Percentiles rank a stretch among this genome's conserved stretches.
Conservation (phyloP, 2,113 vertebrate species). For the Aix galericulata region DNA sequence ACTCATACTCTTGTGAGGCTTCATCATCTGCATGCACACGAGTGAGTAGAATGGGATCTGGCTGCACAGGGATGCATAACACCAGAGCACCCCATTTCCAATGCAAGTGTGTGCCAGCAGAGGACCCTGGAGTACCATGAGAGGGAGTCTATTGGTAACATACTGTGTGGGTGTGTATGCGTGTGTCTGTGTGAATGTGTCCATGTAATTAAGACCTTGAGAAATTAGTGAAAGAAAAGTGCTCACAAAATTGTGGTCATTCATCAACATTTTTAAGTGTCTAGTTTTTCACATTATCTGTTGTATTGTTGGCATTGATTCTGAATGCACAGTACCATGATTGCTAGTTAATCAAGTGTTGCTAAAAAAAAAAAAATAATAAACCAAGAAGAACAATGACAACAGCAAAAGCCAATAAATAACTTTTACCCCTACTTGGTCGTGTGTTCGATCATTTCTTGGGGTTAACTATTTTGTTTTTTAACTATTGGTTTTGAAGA, state of each 20-base stretch:
- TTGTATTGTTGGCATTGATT: not conserved
- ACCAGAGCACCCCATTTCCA: not conserved
- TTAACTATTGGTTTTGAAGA: not conserved
- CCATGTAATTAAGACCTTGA: not conserved
- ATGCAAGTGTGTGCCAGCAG: not conserved
- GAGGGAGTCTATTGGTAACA: not conserved
- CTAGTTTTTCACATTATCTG: not conserved
- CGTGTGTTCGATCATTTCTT: not conserved
- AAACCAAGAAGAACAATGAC: not conserved
- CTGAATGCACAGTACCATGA: not conserved
- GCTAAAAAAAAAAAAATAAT: not conserved
- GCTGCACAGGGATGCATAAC: not conserved
- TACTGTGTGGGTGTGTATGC: accelerated
- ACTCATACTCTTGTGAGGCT: accelerated
- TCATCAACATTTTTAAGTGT: not conserved
- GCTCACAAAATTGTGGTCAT: not conserved
- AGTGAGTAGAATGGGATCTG: not conserved
- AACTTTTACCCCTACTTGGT: not conserved
- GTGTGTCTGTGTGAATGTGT: not conserved
- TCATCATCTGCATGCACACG: not conserved
- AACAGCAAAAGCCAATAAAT: not conserved
- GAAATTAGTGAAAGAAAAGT: not conserved
- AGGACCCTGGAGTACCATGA: not conserved
- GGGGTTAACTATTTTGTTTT: not conserved
- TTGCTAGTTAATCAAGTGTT: not conserved